Percentiles rank a stretch among this genome's conserved stretches.
Evolutionary conservation across 2,888 invertebrate species (phyloP).

Genomic region (Microchrysa polita): DNA sequence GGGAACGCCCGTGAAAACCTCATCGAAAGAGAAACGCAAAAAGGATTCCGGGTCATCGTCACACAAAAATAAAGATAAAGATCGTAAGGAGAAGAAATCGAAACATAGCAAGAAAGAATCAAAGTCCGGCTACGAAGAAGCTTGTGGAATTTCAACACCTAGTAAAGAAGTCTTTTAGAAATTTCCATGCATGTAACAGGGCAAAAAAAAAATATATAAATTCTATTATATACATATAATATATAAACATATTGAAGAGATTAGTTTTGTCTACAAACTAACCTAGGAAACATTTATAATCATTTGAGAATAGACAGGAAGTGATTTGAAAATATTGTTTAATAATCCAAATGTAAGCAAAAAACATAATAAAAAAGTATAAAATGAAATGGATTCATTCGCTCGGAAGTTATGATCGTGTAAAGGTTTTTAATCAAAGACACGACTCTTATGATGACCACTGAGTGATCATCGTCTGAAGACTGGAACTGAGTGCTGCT

Average conservation of each 20-base stretch:
- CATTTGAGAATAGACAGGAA: slow-evolving; percentile 4
- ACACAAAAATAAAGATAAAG: slow-evolving; percentile 56
- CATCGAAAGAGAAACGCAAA: slow-evolving; percentile 62
- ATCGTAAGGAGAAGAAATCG: slow-evolving; percentile 63
- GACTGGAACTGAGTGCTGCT: no score
- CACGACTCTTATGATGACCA: no score
- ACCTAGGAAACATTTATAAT: slow-evolving; percentile 22
- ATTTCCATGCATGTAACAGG: slow-evolving; percentile 13
- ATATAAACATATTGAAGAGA: slow-evolving; percentile 14
- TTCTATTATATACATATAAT: not conserved
- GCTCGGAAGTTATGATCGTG: no score
- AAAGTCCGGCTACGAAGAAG: slow-evolving; percentile 86
- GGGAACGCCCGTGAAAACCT: slow-evolving; percentile 60
- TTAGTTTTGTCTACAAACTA: slow-evolving; percentile 38
- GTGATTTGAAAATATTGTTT: slow-evolving; percentile 38
- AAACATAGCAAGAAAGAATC: slow-evolving; percentile 57
- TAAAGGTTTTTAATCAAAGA: no score
- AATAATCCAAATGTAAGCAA: slow-evolving; percentile 46
- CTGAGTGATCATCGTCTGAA: no score
- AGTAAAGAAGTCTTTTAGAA: slow-evolving; percentile 81
- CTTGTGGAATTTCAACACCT: slow-evolving; percentile 89
- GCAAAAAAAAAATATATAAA: not conserved
- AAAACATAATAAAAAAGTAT: slow-evolving; percentile 43
- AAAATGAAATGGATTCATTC: slow-evolving; percentile 36
- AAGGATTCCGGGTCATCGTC: slow-evolving; percentile 50